Evolutionary conservation across 2,113 vertebrate genomes (phyloP).

Genomic region (Lampris megalopsis): DNA sequence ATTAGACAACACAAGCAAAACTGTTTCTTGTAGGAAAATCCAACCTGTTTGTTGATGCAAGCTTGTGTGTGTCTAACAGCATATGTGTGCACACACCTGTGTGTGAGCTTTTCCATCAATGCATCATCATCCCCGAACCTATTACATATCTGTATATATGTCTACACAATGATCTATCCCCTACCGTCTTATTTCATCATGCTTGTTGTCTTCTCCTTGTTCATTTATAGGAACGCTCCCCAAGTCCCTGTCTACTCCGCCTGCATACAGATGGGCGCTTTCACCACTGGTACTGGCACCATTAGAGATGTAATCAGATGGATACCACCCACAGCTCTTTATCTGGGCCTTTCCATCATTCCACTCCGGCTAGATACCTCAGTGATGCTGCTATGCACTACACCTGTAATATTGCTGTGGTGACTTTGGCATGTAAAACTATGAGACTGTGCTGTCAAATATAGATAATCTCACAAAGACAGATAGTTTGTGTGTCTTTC

Average conservation of each 20-base stretch:
- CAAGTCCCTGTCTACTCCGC: slow-evolving; percentile 18
- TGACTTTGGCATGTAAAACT: background rate
- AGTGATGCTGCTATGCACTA: slow-evolving; percentile 16
- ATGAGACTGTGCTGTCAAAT: slow-evolving; percentile 3
- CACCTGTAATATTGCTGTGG: background rate
- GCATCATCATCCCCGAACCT: slow-evolving; percentile 7
- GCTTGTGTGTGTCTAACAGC: no score
- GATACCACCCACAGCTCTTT: slow-evolving; percentile 12
- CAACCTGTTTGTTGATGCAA: no score
- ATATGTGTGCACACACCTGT: no score
- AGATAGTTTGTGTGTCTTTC: background rate
- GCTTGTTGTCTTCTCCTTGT: slow-evolving; percentile 32
- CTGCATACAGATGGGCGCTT: slow-evolving; percentile 61
- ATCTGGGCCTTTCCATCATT: slow-evolving; percentile 38
- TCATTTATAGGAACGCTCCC: slow-evolving; percentile 41
- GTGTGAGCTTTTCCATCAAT: background rate
- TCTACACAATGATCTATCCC: slow-evolving; percentile 30
- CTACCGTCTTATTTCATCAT: slow-evolving; percentile 40
- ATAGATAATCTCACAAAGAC: background rate
- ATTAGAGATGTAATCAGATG: slow-evolving; percentile 56
- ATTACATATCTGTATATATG: background rate
- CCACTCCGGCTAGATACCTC: slow-evolving; percentile 19
- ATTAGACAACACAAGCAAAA: no score
- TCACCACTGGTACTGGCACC: slow-evolving; percentile 35
- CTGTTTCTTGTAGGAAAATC: no score